Evolutionary conservation across 2,888 invertebrate species (phyloP).

Genomic region (Xylota segnis): DNA sequence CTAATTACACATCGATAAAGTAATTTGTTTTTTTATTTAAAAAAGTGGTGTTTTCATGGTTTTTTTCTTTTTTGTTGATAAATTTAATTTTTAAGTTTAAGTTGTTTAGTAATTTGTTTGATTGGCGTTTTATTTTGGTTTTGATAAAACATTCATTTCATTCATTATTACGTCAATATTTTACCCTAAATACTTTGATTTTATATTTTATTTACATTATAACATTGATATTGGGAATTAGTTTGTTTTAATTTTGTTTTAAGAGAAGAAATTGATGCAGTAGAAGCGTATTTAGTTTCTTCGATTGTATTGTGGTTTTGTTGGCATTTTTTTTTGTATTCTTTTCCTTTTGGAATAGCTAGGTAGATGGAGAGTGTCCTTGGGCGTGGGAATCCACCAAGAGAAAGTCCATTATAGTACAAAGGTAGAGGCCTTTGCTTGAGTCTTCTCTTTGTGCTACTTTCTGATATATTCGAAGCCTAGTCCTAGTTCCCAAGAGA

Average conservation of each 20-base stretch:
- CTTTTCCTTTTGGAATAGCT: neutral
- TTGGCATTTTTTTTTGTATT: constrained; percentile 41
- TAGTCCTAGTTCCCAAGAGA: no score
- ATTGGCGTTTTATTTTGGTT: constrained; percentile 37
- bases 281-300: constrained; percentile 52
- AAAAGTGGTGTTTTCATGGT: constrained; percentile 69
- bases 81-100: constrained; percentile 33
- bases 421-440: no score
- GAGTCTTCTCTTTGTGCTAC: no score
- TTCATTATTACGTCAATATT: constrained; percentile 38
- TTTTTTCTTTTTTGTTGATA: constrained; percentile 20
- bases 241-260: neutral
- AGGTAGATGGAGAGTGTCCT: no score
- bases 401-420: no score
- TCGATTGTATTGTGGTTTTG: constrained; percentile 32
- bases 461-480: no score
- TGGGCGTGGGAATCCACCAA: no score
- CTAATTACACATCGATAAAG: constrained; percentile 62
- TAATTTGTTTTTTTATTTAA: constrained; percentile 31
- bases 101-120: no score
- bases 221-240: constrained; percentile 28
- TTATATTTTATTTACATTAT: constrained; percentile 45
- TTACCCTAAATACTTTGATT: constrained; percentile 26
- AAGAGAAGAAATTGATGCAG: constrained; percentile 45
- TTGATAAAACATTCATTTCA: constrained; percentile 23